Percentiles rank a stretch among this genome's conserved stretches.
Evolutionary conservation across 2,113 vertebrate species (phyloP).

Genomic region (Corydoras sp.): DNA sequence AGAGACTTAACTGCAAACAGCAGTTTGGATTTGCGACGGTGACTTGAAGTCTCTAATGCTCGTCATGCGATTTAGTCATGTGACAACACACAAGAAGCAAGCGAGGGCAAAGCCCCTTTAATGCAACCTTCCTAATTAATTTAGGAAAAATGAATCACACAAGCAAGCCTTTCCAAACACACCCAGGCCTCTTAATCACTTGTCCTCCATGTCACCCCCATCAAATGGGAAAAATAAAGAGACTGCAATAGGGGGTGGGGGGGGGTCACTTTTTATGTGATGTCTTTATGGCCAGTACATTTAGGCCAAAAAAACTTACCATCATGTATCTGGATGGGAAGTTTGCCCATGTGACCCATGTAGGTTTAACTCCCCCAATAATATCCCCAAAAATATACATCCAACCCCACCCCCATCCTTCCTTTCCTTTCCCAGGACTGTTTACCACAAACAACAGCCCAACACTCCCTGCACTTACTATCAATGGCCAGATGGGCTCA

Average conservation of each 20-base stretch:
- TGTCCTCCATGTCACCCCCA: slow-evolving; percentile 17
- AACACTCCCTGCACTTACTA: slow-evolving; percentile 58
- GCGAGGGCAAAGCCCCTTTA: slow-evolving; percentile 41
- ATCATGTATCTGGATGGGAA: not conserved
- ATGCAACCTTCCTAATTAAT: slow-evolving; percentile 71
- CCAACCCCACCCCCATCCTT: slow-evolving; percentile 14
- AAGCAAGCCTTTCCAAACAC: slow-evolving; percentile 59
- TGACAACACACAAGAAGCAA: slow-evolving; percentile 39
- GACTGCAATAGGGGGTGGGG: not conserved
- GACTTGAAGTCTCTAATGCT: slow-evolving; percentile 49
- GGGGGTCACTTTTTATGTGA: slow-evolving; percentile 1
- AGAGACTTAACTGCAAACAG: not conserved
- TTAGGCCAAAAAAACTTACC: not conserved
- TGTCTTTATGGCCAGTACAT: not conserved
- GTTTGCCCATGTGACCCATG: not conserved
- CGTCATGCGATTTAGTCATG: slow-evolving; percentile 49
- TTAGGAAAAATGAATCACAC: slow-evolving; percentile 79
- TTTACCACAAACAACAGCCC: slow-evolving; percentile 61
- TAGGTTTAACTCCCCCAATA: not conserved
- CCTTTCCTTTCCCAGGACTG: slow-evolving; percentile 55
- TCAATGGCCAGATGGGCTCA: slow-evolving; percentile 57
- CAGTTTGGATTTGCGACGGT: slow-evolving; percentile 40
- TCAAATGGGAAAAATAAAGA: no score
- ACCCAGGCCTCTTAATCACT: slow-evolving; percentile 31
- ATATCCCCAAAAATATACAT: slow-evolving; percentile 22